Percentiles rank a stretch among this genome's conserved stretches.
Evolutionary conservation across 2,797 vertebrate species (phyloP).

Genomic region (Dermochelys coriacea): DNA sequence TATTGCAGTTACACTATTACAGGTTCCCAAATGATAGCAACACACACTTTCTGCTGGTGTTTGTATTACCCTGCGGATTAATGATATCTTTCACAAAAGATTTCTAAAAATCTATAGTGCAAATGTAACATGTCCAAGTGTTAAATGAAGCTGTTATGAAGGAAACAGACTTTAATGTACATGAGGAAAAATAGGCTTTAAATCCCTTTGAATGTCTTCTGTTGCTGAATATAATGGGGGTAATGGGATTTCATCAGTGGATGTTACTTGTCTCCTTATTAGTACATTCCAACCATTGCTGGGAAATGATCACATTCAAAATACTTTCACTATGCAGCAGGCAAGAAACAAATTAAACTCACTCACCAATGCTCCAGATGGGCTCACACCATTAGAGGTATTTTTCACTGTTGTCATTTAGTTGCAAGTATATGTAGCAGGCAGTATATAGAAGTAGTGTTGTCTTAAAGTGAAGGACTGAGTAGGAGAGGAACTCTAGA

Average conservation of each 20-base stretch:
- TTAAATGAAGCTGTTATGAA: neutral
- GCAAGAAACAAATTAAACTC: constrained; percentile 18
- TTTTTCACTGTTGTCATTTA: constrained; percentile 14
- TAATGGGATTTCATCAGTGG: neutral
- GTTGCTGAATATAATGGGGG: neutral
- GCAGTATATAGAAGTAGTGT: neutral
- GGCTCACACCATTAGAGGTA: neutral
- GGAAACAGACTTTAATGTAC: neutral
- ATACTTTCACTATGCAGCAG: neutral
- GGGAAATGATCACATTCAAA: neutral
- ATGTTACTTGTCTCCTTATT: neutral
- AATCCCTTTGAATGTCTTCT: neutral
- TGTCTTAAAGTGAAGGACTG: neutral
- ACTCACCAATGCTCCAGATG: constrained; percentile 31
- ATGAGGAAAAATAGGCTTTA: neutral
- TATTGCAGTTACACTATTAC: constrained; percentile 12
- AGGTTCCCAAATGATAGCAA: neutral
- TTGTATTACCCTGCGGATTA: neutral
- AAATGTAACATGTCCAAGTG: neutral
- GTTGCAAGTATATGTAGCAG: neutral
- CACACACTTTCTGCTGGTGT: neutral
- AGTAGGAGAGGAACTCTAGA: neutral
- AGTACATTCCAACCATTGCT: neutral
- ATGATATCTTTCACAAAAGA: neutral
- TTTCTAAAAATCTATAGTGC: constrained; percentile 23